These are phyloP conservation scores for Heteromyza rotundicornis DNA, from an alignment of 2,888 invertebrate species.

Conservation along the genomic window DNA sequence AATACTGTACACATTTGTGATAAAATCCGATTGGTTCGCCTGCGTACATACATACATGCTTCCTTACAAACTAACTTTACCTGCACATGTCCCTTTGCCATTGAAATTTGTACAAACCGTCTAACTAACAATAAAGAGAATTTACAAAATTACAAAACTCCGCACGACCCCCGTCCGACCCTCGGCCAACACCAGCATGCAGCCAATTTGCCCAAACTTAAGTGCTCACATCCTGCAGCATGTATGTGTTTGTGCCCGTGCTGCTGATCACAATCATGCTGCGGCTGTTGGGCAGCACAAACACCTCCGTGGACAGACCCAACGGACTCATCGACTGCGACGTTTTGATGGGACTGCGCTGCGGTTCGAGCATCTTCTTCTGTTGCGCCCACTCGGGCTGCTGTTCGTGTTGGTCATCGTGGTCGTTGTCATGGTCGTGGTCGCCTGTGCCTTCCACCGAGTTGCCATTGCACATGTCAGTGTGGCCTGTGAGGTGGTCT, in stretches of 20 bases:
- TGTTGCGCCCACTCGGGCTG: slow-evolving; percentile 45
- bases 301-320: slow-evolving; percentile 45
- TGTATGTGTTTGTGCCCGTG: slow-evolving; percentile 31
- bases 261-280: slow-evolving; percentile 57
- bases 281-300: slow-evolving; percentile 57
- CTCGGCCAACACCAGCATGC: slow-evolving; percentile 22
- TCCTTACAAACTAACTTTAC: slow-evolving; percentile 30
- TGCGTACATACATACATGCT: too few species aligned
- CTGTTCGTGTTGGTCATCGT: not conserved
- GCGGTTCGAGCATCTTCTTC: slow-evolving; percentile 45
- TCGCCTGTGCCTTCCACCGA: not conserved
- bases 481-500: not conserved
- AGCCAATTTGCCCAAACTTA: slow-evolving; percentile 18
- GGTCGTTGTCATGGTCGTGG: slow-evolving; percentile 22
- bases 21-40: too few species aligned
- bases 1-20: too few species aligned
- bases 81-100: slow-evolving; percentile 22
- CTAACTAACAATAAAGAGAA: slow-evolving; percentile 1
- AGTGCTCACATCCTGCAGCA: slow-evolving; percentile 51
- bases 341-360: slow-evolving; percentile 56
- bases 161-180: not conserved
- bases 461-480: not conserved
- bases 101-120: slow-evolving; percentile 9
- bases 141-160: slow-evolving; percentile 17
- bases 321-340: slow-evolving; percentile 60